Conservation (phyloP, 2,888 invertebrate genomes). For the Rhogogaster chlorosoma region DNA sequence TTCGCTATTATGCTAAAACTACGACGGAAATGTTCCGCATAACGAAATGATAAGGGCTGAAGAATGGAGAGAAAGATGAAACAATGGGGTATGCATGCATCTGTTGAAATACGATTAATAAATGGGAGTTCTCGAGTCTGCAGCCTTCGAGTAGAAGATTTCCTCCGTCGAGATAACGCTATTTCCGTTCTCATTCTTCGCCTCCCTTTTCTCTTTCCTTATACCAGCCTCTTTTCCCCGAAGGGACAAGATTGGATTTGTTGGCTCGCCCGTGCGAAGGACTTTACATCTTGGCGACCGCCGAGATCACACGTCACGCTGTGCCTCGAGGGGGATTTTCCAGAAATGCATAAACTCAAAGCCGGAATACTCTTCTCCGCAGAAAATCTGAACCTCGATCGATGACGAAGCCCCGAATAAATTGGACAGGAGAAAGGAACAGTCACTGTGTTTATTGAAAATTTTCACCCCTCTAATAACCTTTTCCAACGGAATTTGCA, state of each 20-base stretch:
- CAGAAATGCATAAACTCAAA: constrained; percentile 41
- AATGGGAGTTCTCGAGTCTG: neutral
- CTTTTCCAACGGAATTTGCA: neutral
- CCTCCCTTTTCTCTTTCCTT: constrained; percentile 17
- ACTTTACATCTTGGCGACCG: constrained; percentile 51
- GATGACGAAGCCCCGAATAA: neutral
- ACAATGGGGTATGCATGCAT: neutral
- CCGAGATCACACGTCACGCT: constrained; percentile 45
- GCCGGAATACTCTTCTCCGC: neutral
- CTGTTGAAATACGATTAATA: neutral
- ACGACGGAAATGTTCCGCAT: neutral
- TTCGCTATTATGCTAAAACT: neutral
- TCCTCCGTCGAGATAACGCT: neutral
- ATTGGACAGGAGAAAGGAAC: neutral
- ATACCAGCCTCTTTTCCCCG: constrained; percentile 49
- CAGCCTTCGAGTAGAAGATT: neutral
- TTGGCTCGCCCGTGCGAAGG: constrained; percentile 62
- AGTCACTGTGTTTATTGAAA: neutral
- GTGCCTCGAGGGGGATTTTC: neutral
- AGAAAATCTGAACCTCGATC: neutral
- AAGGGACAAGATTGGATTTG: constrained; percentile 67
- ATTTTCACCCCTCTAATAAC: neutral
- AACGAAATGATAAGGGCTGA: neutral
- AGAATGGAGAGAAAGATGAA: neutral
- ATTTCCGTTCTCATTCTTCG: neutral